phyloP scores from a whole-genome alignment of 1,140 invertebrate species.

The Lethrus apterus region DNA sequence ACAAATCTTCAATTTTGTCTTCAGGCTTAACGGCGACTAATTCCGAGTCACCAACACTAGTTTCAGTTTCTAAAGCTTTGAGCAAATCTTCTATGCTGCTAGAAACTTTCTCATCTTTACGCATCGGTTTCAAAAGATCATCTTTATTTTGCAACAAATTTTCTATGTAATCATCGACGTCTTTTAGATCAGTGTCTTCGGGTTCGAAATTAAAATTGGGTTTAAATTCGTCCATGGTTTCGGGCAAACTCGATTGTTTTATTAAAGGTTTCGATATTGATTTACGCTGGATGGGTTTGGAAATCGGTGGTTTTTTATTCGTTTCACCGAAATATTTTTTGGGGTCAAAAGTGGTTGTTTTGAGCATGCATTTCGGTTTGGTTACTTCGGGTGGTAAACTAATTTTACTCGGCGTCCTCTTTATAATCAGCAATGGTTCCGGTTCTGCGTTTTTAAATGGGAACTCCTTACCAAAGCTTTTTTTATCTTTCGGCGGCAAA shows the following conservation, averaged over 20 bases:
- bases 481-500: constrained; percentile 31
- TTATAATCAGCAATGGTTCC: constrained; percentile 38
- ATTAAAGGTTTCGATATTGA: constrained; percentile 18
- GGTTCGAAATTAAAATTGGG: constrained; percentile 39
- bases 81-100: constrained; percentile 39
- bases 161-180: constrained; percentile 39
- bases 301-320: constrained; percentile 16
- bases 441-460: constrained; percentile 23
- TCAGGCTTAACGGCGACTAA: constrained; percentile 23
- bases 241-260: constrained; percentile 29
- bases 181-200: constrained; percentile 31
- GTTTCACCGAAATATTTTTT: constrained; percentile 38
- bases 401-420: constrained; percentile 39
- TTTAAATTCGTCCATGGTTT: constrained; percentile 17
- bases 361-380: constrained; percentile 37
- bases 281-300: constrained; percentile 6
- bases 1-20: constrained; percentile 37
- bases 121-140: constrained; percentile 35
- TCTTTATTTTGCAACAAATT: constrained; percentile 36
- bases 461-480: constrained; percentile 32
- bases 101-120: constrained; percentile 27
- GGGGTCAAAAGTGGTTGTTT: constrained; percentile 26
- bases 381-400: constrained; percentile 35
- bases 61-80: constrained; percentile 35
- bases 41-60: constrained; percentile 20